Evolutionary conservation across 2,888 invertebrate species (phyloP).

Genomic region (Cotesia congregata): DNA sequence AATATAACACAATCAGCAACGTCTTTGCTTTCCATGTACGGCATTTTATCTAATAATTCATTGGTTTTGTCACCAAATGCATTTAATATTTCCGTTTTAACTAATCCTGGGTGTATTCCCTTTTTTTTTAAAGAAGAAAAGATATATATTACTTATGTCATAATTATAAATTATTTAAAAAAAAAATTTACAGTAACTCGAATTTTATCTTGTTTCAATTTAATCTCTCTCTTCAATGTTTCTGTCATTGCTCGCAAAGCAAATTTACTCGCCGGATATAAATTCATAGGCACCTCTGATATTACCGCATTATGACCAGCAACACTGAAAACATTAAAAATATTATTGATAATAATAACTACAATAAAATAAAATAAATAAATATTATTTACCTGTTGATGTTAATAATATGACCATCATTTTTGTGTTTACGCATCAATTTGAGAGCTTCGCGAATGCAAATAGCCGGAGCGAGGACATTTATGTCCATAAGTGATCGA

Average conservation of each 20-base stretch:
- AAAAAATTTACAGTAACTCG: conserved; percentile 59
- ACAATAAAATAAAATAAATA: background rate
- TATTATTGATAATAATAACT: background rate
- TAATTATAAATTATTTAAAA: background rate
- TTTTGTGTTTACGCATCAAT: conserved; percentile 62
- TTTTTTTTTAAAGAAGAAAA: conserved; percentile 57
- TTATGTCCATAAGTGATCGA: conserved; percentile 64
- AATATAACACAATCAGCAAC: conserved; percentile 67
- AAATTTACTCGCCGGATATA: conserved; percentile 67
- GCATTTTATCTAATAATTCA: conserved; percentile 43
- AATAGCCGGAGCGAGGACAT: conserved; percentile 63
- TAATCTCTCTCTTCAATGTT: conserved; percentile 69
- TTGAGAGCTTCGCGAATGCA: conserved; percentile 62
- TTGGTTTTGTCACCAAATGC: conserved; percentile 36
- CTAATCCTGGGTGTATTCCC: conserved; percentile 78
- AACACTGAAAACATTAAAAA: conserved; percentile 32
- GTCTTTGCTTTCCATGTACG: conserved; percentile 64
- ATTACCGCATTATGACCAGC: conserved; percentile 38
- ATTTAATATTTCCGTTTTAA: conserved; percentile 72
- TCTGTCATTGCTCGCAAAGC: conserved; percentile 70
- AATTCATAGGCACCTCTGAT: conserved; percentile 29
- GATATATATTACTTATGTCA: background rate
- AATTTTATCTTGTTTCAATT: conserved; percentile 61
- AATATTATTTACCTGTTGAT: conserved; percentile 62
- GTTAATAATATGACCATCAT: conserved; percentile 68